phyloP scores from a whole-genome alignment of 2,888 invertebrate genomes.

The Sphecodes monilicornis region DNA sequence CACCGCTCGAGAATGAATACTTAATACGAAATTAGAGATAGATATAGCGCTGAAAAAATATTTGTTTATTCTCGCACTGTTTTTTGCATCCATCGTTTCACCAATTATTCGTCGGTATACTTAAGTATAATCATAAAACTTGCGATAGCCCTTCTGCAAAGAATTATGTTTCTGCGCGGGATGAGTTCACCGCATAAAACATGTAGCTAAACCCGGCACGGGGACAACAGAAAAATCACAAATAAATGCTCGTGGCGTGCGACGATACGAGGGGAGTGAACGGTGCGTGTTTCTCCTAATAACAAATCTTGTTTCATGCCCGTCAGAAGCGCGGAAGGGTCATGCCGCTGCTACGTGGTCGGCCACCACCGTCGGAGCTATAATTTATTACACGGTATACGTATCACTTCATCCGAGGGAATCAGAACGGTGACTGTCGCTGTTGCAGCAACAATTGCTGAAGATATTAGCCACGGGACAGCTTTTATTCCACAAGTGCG shows the following conservation, averaged over 20 bases:
- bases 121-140: conserved; percentile 19
- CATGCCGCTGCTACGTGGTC: conserved; percentile 15
- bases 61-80: not conserved
- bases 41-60: too few relatives aligned
- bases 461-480: conserved; percentile 13
- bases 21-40: too few relatives aligned
- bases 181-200: conserved; percentile 15
- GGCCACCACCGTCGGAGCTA: conserved; percentile 30
- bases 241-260: conserved; percentile 32
- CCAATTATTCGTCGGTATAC: not conserved
- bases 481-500: not conserved
- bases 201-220: not conserved
- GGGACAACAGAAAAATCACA: conserved; percentile 3
- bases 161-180: conserved; percentile 4
- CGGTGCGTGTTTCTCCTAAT: conserved; percentile 27
- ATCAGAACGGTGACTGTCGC: conserved; percentile 32
- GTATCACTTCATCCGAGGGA: conserved; percentile 41
- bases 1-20: too few relatives aligned
- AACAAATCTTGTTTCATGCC: conserved; percentile 46
- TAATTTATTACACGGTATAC: conserved; percentile 45
- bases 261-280: conserved; percentile 5
- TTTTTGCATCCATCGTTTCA: not conserved
- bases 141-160: conserved; percentile 11
- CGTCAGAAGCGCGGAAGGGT: conserved; percentile 30
- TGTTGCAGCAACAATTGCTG: conserved; percentile 19